Evolutionary conservation across 2,113 vertebrate species (phyloP).

Genomic region (Alligator sinensis): DNA sequence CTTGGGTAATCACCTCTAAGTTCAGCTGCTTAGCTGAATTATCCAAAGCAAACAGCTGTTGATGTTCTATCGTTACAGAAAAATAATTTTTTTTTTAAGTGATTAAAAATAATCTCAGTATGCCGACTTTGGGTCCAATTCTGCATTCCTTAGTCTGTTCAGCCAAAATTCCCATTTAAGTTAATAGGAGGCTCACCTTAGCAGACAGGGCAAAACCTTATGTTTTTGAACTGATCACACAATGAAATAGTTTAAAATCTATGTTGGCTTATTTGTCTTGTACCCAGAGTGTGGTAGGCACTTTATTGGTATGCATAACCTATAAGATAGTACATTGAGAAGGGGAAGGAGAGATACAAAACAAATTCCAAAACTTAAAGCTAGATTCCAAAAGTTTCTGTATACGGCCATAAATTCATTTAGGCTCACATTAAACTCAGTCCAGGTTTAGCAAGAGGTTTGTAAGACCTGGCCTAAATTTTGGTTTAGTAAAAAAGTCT

Average conservation of each 20-base stretch:
- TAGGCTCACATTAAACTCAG: neutral
- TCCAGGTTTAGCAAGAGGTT: neutral
- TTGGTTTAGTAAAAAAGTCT: slow-evolving; percentile 44
- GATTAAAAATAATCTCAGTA: neutral
- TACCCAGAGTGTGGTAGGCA: rapidly evolving
- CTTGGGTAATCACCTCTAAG: slow-evolving; percentile 46
- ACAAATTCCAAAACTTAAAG: neutral
- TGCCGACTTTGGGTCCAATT: neutral
- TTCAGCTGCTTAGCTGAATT: slow-evolving; percentile 55
- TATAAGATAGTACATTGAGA: rapidly evolving
- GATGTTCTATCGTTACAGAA: neutral
- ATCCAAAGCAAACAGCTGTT: slow-evolving; percentile 4
- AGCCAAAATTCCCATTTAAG: neutral
- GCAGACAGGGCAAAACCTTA: neutral
- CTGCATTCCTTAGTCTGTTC: slow-evolving; percentile 1
- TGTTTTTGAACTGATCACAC: neutral
- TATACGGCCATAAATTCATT: neutral
- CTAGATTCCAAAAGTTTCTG: neutral
- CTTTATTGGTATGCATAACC: neutral
- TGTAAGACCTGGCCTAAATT: slow-evolving; percentile 58
- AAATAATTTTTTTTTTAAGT: neutral
- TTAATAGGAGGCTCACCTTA: neutral
- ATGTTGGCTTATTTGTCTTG: neutral
- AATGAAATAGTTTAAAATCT: neutral
- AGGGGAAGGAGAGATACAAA: neutral